Evolutionary conservation across 2,113 vertebrate species (phyloP).

Genomic region (Serinus canaria): DNA sequence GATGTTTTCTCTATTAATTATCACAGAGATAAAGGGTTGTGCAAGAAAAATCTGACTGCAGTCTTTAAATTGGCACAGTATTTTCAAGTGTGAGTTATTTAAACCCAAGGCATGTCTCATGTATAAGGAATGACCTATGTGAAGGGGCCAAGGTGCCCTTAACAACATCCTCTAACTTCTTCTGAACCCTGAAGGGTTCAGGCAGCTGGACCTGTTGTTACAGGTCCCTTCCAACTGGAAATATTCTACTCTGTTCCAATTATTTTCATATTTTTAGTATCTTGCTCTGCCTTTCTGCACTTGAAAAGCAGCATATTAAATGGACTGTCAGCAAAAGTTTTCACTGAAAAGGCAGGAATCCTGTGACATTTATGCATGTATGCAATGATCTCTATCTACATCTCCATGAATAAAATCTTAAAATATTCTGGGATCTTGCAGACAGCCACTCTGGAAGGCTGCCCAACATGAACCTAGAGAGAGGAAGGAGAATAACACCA

Average conservation of each 20-base stretch:
- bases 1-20: not conserved
- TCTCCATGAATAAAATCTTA: not conserved
- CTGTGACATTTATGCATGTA: not conserved
- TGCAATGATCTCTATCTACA: not conserved
- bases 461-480: not conserved
- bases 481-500: not conserved
- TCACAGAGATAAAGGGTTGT: not conserved
- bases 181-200: not conserved
- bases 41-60: not conserved
- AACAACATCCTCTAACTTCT: not conserved
- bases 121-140: not conserved
- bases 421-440: not conserved
- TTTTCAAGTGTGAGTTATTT: not conserved
- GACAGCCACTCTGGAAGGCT: not conserved
- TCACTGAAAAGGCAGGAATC: not conserved
- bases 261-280: not conserved
- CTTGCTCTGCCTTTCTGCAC: not conserved
- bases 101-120: not conserved
- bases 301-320: not conserved
- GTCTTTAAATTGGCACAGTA: not conserved
- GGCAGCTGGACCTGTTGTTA: not conserved
- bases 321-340: not conserved
- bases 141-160: not conserved
- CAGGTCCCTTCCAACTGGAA: not conserved
- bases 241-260: not conserved